Evolutionary conservation across 2,113 vertebrate genomes (phyloP).

Genomic region (Candoia aspera): DNA sequence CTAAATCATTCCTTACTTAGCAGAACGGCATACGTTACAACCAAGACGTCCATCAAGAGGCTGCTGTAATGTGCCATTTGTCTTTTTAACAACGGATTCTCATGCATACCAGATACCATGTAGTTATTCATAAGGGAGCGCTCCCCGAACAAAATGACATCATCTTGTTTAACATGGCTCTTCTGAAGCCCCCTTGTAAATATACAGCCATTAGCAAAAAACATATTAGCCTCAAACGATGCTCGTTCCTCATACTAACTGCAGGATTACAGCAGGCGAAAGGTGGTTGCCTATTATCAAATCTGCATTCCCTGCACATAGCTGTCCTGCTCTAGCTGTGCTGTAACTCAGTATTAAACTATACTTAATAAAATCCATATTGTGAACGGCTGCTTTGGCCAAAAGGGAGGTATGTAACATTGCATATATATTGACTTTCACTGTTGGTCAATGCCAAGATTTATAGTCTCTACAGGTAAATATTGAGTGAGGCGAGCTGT

Average conservation of each 20-base stretch:
- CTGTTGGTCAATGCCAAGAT: conserved; percentile 51
- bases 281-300: conserved; percentile 10
- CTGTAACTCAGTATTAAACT: conserved; percentile 61
- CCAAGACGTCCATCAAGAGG: conserved; percentile 66
- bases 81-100: conserved; percentile 72
- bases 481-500: conserved; percentile 54
- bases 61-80: conserved; percentile 61
- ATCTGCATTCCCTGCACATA: neutral
- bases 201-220: conserved; percentile 50
- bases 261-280: conserved; percentile 38
- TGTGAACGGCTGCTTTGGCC: conserved; percentile 52
- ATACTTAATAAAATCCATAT: conserved; percentile 63
- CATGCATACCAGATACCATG: conserved; percentile 67
- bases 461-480: conserved; percentile 59
- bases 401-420: conserved; percentile 48
- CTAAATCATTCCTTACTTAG: conserved; percentile 62
- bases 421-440: conserved; percentile 33
- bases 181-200: conserved; percentile 48
- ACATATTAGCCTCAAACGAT: conserved; percentile 19
- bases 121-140: conserved; percentile 51
- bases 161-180: conserved; percentile 63
- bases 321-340: conserved; percentile 12
- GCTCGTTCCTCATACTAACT: neutral
- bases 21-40: conserved; percentile 68
- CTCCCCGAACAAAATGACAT: conserved; percentile 60